A percentile compares a stretch with the other conserved stretches of the same genome.
Conservation (phyloP, 2,888 invertebrate genomes). For the Nysson spinosus region DNA sequence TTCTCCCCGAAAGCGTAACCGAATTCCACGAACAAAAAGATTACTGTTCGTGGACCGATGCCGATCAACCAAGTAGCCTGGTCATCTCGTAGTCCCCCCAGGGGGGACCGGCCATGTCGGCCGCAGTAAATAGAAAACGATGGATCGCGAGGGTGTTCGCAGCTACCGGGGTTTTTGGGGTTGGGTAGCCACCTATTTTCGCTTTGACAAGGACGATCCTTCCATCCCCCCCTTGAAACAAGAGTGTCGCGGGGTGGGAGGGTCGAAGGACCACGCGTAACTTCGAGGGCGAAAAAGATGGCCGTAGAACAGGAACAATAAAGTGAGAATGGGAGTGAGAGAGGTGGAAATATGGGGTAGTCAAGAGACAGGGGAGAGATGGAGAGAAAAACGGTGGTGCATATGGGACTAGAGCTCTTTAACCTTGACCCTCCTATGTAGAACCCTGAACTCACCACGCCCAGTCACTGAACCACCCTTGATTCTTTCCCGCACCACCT, state of each 20-base stretch:
- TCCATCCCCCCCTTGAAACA: no score
- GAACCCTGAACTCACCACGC: conserved; percentile 49
- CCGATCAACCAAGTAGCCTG: conserved; percentile 24
- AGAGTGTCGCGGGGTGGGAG: background rate
- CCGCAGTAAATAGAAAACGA: conserved; percentile 48
- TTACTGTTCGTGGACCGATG: conserved; percentile 1
- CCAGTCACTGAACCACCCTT: conserved; percentile 42
- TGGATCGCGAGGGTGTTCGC: conserved; percentile 21
- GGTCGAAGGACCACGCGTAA: background rate
- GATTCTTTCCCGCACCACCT: conserved; percentile 6
- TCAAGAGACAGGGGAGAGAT: no score
- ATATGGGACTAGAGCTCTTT: conserved; percentile 45
- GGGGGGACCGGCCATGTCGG: conserved; percentile 38
- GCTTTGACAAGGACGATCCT: conserved; percentile 9
- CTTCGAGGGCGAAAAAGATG: background rate
- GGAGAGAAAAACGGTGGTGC: conserved; percentile 21
- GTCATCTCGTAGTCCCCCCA: conserved; percentile 32
- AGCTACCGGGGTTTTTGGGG: background rate
- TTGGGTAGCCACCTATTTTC: conserved; percentile 10
- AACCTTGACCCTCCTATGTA: conserved; percentile 59
- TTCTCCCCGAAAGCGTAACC: conserved; percentile 2
- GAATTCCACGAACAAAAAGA: conserved; percentile 16
- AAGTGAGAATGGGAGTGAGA: background rate
- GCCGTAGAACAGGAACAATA: background rate
- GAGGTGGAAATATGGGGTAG: no score